phyloP scores from a whole-genome alignment of 2,113 vertebrate genomes.

The Galemys pyrenaicus region DNA sequence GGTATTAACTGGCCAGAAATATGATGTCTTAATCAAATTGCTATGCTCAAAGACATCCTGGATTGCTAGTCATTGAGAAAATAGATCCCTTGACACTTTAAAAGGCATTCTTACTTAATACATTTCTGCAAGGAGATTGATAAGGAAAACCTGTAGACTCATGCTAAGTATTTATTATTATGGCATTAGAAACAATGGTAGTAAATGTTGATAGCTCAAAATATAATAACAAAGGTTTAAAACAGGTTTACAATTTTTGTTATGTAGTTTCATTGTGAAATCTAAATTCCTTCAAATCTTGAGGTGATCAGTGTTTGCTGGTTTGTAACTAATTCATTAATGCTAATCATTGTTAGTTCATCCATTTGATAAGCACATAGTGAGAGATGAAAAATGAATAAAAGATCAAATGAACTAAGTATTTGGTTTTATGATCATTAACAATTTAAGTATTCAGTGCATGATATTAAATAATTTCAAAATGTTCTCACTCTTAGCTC shows the following conservation, averaged over 20 bases:
- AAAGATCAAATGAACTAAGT: neutral
- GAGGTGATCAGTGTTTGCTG: neutral
- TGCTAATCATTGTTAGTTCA: neutral
- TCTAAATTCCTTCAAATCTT: neutral
- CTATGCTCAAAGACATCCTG: constrained; percentile 33
- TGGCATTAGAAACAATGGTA: neutral
- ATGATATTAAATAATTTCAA: constrained; percentile 10
- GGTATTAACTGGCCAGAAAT: neutral
- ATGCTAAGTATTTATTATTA: constrained; percentile 34
- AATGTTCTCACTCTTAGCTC: neutral
- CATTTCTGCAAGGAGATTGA: constrained; percentile 37
- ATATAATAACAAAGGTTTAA: neutral
- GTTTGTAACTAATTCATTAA: neutral
- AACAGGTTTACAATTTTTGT: neutral
- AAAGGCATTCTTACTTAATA: constrained; percentile 45
- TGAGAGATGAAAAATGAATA: neutral
- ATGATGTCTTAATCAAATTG: constrained; percentile 54
- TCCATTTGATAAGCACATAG: neutral
- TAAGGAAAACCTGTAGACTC: neutral
- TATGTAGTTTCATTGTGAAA: constrained; percentile 1
- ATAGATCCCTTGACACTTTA: constrained; percentile 42
- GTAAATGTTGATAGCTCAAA: neutral
- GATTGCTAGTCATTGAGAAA: constrained; percentile 31
- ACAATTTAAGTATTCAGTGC: neutral
- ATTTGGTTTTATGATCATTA: neutral